phyloP scores from a whole-genome alignment of 2,888 invertebrate genomes.

The Calliopum simillimum region DNA sequence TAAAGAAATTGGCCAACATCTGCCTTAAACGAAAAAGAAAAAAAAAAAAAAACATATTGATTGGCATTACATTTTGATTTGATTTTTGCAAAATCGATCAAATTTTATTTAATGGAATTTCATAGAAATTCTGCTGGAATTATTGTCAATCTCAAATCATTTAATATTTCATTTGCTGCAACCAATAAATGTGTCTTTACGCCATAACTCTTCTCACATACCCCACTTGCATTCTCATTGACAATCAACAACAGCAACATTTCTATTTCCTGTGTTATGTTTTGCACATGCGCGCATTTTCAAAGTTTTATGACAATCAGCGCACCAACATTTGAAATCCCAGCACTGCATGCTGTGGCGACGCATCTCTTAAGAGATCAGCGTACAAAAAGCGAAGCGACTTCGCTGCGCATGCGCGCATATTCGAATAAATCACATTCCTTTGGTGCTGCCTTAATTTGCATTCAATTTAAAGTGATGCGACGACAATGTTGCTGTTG shows the following conservation, averaged over 20 bases:
- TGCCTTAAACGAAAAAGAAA: too few species aligned
- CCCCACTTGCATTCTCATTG: background rate
- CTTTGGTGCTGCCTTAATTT: slow-evolving; percentile 60
- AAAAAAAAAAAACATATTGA: too few species aligned
- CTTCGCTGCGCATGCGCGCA: background rate
- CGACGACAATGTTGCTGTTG: slow-evolving; percentile 32
- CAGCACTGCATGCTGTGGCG: background rate
- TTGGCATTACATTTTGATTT: too few species aligned
- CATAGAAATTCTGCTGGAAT: too few species aligned
- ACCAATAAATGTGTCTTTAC: too few species aligned
- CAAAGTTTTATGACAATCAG: background rate
- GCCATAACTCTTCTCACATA: too few species aligned
- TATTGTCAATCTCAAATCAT: too few species aligned
- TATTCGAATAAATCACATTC: slow-evolving; percentile 21
- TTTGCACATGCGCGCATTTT: background rate
- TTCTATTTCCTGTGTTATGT: background rate
- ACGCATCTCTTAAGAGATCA: background rate
- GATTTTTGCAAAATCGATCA: too few species aligned
- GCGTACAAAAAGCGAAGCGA: background rate
- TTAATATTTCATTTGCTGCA: too few species aligned
- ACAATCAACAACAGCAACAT: background rate
- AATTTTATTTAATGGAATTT: too few species aligned
- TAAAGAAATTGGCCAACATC: too few species aligned
- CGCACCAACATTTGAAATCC: background rate
- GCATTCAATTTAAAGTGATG: slow-evolving; percentile 63